Evolutionary conservation across 2,113 vertebrate species (phyloP), one percentile per base, ranked within the genome.

Genomic region (Picathartes gymnocephalus): DNA sequence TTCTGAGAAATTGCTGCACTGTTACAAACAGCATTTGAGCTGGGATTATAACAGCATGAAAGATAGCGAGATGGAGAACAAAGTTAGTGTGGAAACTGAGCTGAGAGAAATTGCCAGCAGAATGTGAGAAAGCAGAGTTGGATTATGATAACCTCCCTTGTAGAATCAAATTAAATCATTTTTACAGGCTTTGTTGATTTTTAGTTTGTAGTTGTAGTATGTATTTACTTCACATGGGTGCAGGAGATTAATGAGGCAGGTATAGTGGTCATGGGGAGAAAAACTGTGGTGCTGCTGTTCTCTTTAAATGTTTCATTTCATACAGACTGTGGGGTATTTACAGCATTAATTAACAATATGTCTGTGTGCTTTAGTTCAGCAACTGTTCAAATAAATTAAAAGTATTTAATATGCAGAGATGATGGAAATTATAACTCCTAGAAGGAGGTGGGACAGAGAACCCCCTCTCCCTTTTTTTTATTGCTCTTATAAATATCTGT

Each of bases 21-120:
- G 77, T 92, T 92, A 66, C 81, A 95, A 96, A 91, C 72, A 91
- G 95, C 72, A 42, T 95, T 96, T 96, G 97, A 96, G 94, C 96
- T 95, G 94, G 94, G 94, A 97, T 97, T 97, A 97, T 95, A 97
- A 81, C 96, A 97, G 97, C 85, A 12, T 94, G 96, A 86, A 20
- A 95, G 97, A 95, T 91, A 72, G 86, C 1, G 76, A 87, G 48
- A 24, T 95, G 91, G 87, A 73, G 96, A 95, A 91, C 94, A 86
- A 94, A 95, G 95, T 96, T 95, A 94, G 91, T 72, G 68, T 35
- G 86, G 89, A 95, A 96, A 90, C 62, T 9, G 94, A 96, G 93
- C 85, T 92, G 71, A 70, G 80, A 86, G 93, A 94, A 90, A 90
- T 88, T 54, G 81, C 91, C 79, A 72, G 88, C 64, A 35, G 66